Evolutionary conservation across 1,140 invertebrate genomes (phyloP).

Genomic region (Brachionus manjavacas): DNA sequence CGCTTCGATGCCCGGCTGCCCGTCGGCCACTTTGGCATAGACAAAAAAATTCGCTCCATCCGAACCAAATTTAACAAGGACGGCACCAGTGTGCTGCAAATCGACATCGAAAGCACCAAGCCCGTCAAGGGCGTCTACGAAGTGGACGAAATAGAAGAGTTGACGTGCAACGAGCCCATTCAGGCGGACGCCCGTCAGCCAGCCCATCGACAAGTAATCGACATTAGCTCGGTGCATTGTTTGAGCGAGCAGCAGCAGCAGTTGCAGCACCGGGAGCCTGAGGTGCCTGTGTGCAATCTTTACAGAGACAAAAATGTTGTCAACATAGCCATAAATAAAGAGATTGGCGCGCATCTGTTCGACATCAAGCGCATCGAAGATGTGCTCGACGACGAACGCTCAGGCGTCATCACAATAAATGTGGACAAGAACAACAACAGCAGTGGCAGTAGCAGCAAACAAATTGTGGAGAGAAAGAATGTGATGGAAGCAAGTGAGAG

Average conservation of each 20-base stretch:
- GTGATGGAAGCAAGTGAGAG: neutral
- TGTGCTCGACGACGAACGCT: neutral
- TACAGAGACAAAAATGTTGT: neutral
- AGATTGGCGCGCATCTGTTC: neutral
- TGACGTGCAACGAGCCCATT: constrained; percentile 8
- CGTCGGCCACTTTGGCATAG: neutral
- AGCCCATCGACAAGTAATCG: neutral
- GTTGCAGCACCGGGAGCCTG: neutral
- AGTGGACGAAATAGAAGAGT: constrained; percentile 39
- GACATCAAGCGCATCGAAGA: neutral
- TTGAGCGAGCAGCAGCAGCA: neutral
- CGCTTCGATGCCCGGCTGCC: neutral
- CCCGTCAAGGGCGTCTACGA: constrained; percentile 7
- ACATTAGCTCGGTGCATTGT: constrained; percentile 12
- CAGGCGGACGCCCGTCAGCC: neutral
- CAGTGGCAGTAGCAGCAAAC: neutral
- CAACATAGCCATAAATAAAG: constrained; percentile 14
- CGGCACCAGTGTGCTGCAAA: constrained; percentile 29
- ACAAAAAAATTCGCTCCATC: constrained; percentile 21
- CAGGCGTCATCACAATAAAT: neutral
- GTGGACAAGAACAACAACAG: constrained; percentile 27
- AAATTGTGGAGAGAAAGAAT: neutral
- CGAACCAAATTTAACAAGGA: constrained; percentile 23
- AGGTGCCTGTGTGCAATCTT: neutral
- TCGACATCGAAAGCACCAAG: constrained; percentile 31